Evolutionary conservation across 2,888 invertebrate species (phyloP).

Genomic region (Nomada flava): DNA sequence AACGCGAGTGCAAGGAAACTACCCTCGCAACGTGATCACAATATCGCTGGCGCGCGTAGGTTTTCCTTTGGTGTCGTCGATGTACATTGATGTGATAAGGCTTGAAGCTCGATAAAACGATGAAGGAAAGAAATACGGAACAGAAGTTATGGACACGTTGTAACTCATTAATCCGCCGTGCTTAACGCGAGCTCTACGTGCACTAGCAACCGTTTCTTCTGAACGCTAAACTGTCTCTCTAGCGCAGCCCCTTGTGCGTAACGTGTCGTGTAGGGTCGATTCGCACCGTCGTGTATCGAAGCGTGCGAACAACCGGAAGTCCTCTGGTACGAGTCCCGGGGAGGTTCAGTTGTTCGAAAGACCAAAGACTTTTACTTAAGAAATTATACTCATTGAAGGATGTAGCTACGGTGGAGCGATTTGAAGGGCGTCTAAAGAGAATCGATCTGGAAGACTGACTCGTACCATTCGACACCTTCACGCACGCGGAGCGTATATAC

Average conservation of each 20-base stretch:
- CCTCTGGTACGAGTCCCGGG: slow-evolving; percentile 23
- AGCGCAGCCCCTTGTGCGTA: slow-evolving; percentile 63
- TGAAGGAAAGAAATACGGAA: not conserved
- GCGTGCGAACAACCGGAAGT: not conserved
- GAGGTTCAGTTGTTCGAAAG: not conserved
- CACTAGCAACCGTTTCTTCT: slow-evolving; percentile 66
- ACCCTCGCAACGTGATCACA: not conserved
- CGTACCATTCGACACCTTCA: not conserved
- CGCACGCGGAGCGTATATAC: slow-evolving; percentile 13
- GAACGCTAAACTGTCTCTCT: slow-evolving; percentile 68
- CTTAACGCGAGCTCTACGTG: slow-evolving; percentile 69
- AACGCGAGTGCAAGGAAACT: slow-evolving; percentile 31
- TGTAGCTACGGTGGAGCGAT: not conserved
- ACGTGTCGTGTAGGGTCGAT: slow-evolving; percentile 65
- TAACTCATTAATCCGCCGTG: slow-evolving; percentile 70
- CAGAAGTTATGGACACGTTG: slow-evolving; percentile 32
- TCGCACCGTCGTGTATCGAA: slow-evolving; percentile 65
- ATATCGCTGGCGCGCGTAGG: not conserved
- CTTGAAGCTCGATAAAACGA: slow-evolving; percentile 29
- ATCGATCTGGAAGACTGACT: not conserved
- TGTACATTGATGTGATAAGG: slow-evolving; percentile 61
- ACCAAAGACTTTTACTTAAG: not conserved
- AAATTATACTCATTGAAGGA: not conserved
- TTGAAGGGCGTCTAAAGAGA: slow-evolving; percentile 16
- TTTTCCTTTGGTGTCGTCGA: slow-evolving; percentile 42